Evolutionary conservation across 1,140 invertebrate species (phyloP).

Genomic region (Drosophila funebris): DNA sequence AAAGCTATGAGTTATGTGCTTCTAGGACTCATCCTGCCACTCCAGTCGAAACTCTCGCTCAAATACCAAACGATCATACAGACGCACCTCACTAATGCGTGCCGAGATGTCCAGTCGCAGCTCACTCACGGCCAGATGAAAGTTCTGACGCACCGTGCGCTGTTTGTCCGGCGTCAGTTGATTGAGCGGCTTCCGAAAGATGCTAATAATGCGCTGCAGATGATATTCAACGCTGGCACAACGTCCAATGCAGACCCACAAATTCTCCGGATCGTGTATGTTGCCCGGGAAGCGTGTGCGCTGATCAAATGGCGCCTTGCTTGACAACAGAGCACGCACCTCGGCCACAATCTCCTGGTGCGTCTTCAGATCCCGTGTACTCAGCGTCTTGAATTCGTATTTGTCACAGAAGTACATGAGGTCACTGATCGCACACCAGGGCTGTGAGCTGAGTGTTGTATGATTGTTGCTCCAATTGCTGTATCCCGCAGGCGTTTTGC

Average conservation of each 20-base stretch:
- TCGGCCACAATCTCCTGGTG: conserved; percentile 75
- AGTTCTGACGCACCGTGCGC: conserved; percentile 72
- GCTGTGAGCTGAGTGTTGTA: conserved; percentile 54
- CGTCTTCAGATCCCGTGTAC: conserved; percentile 55
- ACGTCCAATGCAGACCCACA: conserved; percentile 79
- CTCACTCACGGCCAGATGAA: conserved; percentile 75
- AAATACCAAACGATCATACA: conserved; percentile 74
- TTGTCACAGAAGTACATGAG: conserved; percentile 81
- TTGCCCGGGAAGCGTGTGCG: conserved; percentile 74
- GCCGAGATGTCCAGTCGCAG: conserved; percentile 78
- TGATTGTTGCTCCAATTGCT: conserved; percentile 70
- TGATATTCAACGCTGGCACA: conserved; percentile 79
- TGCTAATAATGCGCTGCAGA: conserved; percentile 71
- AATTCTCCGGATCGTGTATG: conserved; percentile 77
- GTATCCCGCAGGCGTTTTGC: conserved; percentile 56
- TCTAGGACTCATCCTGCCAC: conserved; percentile 68
- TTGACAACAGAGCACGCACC: conserved; percentile 57
- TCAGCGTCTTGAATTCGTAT: conserved; percentile 75
- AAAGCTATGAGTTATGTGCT: not conserved
- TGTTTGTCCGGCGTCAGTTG: conserved; percentile 74
- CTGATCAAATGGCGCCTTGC: conserved; percentile 69
- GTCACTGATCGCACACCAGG: conserved; percentile 78
- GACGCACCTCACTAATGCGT: conserved; percentile 69
- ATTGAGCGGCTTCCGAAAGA: conserved; percentile 71
- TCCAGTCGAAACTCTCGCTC: conserved; percentile 77